phyloP scores from a whole-genome alignment of 2,797 vertebrate genomes.

The Pempheris klunzingeri region DNA sequence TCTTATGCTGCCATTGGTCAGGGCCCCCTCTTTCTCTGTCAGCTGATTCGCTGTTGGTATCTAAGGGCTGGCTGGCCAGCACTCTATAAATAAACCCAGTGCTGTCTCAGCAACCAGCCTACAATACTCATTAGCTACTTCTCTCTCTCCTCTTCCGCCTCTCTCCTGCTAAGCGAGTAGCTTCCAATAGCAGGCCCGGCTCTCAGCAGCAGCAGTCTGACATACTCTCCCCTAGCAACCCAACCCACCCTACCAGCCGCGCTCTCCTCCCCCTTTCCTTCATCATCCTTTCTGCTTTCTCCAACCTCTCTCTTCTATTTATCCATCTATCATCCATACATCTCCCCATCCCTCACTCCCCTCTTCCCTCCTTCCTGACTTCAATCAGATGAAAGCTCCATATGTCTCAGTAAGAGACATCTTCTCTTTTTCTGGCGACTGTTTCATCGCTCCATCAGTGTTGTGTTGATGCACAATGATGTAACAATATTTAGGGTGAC shows the following conservation, averaged over 20 bases:
- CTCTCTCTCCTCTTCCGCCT: constrained; percentile 74
- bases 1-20: constrained; percentile 82
- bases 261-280: constrained; percentile 65
- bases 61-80: constrained; percentile 90
- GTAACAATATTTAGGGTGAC: constrained; percentile 32
- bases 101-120: constrained; percentile 91
- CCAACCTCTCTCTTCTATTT: constrained; percentile 41
- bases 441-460: constrained; percentile 21
- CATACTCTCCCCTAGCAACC: constrained; percentile 81
- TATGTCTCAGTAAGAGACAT: constrained; percentile 7
- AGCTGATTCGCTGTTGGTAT: constrained; percentile 89
- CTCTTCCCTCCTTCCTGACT: constrained; percentile 3
- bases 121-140: constrained; percentile 81
- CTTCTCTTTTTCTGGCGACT: constrained; percentile 6
- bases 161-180: constrained; percentile 73
- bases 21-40: constrained; percentile 78
- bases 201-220: constrained; percentile 70
- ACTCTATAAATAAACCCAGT: constrained; percentile 91
- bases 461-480: constrained; percentile 30
- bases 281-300: constrained; percentile 61
- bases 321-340: constrained; percentile 29
- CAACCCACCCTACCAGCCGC: constrained; percentile 59
- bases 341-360: not conserved
- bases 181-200: constrained; percentile 77
- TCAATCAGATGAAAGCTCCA: constrained; percentile 8